phyloP scores from a whole-genome alignment of 2,797 vertebrate genomes.

The Anableps anableps region DNA sequence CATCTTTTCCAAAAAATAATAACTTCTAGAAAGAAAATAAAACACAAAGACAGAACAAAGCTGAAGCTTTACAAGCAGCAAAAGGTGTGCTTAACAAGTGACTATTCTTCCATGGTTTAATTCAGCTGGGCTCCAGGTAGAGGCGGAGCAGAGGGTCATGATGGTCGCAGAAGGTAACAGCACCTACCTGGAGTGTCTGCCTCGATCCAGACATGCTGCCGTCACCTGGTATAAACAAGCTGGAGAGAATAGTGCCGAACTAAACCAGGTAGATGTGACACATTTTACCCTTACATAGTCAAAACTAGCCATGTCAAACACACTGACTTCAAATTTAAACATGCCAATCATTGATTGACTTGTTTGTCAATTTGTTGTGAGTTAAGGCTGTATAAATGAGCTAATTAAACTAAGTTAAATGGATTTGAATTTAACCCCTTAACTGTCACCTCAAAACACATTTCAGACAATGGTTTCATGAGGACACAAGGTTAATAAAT shows the following conservation, averaged over 20 bases:
- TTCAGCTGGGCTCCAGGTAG: conserved; percentile 82
- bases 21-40: background rate
- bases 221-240: conserved; percentile 85
- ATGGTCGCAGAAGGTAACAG: conserved; percentile 86
- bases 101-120: background rate
- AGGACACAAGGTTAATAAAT: no score
- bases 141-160: conserved; percentile 83
- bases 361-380: background rate
- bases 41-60: background rate
- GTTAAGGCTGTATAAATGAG: background rate
- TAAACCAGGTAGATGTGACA: conserved; percentile 76
- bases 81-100: background rate
- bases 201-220: conserved; percentile 82
- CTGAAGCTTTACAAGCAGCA: background rate
- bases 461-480: no score
- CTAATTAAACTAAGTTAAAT: background rate
- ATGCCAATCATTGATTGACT: background rate
- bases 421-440: background rate
- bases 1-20: background rate
- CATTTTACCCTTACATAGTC: background rate
- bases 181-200: conserved; percentile 86
- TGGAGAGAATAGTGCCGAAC: conserved; percentile 82
- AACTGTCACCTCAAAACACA: no score
- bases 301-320: background rate
- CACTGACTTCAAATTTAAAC: background rate